phyloP scores from a whole-genome alignment of 2,797 vertebrate genomes.

The Onychomys arenicola region DNA sequence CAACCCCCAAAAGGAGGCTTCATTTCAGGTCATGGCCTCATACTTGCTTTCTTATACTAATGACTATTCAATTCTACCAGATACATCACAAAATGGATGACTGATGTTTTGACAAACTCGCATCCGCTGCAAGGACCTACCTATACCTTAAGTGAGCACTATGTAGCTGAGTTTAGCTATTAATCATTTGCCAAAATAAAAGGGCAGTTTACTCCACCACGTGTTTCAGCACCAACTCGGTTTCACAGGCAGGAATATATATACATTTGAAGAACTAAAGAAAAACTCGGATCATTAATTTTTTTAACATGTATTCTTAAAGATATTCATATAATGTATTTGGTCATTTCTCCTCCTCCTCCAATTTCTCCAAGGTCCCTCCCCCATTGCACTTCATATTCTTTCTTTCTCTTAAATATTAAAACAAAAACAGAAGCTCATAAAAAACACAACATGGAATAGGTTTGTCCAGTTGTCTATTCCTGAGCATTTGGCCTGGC shows the following conservation, averaged over 20 bases:
- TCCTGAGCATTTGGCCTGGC: neutral
- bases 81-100: neutral
- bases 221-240: neutral
- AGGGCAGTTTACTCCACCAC: neutral
- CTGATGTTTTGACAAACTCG: slow-evolving; percentile 7
- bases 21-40: neutral
- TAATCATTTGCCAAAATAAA: slow-evolving; percentile 7
- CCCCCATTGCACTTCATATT: neutral
- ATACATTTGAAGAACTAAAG: neutral
- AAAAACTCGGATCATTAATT: neutral
- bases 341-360: neutral
- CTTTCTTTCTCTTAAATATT: neutral
- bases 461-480: neutral
- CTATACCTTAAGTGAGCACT: neutral
- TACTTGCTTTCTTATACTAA: neutral
- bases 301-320: neutral
- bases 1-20: neutral
- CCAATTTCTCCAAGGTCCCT: neutral
- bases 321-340: neutral
- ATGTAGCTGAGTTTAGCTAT: neutral
- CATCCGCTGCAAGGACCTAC: neutral
- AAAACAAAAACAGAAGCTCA: neutral
- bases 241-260: neutral
- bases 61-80: neutral
- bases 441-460: neutral